Conservation (phyloP, 1,140 invertebrate species). For the Liolophura sinensis region DNA sequence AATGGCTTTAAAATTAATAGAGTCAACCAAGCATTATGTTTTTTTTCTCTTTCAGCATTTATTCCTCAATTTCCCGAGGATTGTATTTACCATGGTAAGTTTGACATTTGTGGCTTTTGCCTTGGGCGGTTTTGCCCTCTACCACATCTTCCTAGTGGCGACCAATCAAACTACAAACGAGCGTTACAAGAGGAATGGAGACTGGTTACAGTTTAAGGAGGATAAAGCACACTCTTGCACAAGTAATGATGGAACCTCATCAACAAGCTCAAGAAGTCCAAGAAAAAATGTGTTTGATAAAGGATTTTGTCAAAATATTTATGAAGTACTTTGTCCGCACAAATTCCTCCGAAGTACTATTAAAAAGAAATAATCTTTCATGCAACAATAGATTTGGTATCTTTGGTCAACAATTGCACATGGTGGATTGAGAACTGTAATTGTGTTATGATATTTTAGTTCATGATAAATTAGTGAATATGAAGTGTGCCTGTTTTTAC, state of each 20-base stretch:
- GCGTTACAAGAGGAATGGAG: conserved; percentile 31
- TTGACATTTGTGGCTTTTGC: conserved; percentile 33
- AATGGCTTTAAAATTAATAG: too few relatives aligned
- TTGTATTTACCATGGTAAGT: conserved; percentile 41
- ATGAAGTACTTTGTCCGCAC: conserved; percentile 38
- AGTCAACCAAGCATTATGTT: too few relatives aligned
- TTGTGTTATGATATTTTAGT: too few relatives aligned
- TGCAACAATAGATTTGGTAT: too few relatives aligned
- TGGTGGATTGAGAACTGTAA: too few relatives aligned
- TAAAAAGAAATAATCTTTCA: too few relatives aligned
- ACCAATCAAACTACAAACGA: conserved; percentile 54
- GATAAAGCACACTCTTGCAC: background rate
- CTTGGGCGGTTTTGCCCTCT: conserved; percentile 35
- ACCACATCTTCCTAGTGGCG: conserved; percentile 44
- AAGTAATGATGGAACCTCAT: conserved; percentile 5
- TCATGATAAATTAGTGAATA: too few relatives aligned
- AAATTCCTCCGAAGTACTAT: background rate
- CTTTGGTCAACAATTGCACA: too few relatives aligned
- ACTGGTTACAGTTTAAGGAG: background rate
- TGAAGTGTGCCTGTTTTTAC: too few relatives aligned
- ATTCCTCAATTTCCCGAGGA: conserved; percentile 32
- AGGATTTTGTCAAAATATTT: conserved; percentile 38
- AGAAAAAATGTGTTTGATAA: conserved; percentile 30
- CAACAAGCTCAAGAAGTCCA: background rate
- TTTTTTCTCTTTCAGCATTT: conserved; percentile 33